Percentiles rank a stretch among this genome's conserved stretches.
Conservation (phyloP, 92 coral and sea anemone species). For the Pocillopora meandrina region DNA sequence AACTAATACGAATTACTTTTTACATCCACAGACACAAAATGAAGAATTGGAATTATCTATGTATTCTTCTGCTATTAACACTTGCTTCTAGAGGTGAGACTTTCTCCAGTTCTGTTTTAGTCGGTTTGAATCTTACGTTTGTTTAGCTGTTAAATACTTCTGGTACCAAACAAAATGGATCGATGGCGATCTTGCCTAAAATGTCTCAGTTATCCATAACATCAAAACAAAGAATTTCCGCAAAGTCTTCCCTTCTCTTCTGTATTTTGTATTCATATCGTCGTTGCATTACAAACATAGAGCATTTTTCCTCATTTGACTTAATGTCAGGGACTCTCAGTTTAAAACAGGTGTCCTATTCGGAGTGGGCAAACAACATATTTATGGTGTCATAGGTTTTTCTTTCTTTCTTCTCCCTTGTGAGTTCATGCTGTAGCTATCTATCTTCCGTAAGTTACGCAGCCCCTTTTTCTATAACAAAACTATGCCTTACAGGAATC, state of each 20-base stretch:
- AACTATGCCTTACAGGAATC: not conserved
- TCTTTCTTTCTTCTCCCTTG: not conserved
- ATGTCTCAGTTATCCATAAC: not conserved
- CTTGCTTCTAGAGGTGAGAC: slow-evolving; percentile 44
- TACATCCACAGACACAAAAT: slow-evolving; percentile 26
- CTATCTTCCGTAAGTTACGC: not conserved
- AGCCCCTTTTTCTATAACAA: not conserved
- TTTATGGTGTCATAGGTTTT: not conserved
- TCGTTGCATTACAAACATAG: not conserved
- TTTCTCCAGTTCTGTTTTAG: not conserved
- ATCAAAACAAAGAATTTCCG: not conserved
- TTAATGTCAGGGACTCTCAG: not conserved
- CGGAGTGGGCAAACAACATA: slow-evolving; percentile 4
- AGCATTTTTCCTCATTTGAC: not conserved
- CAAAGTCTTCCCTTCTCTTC: not conserved
- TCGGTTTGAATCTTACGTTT: not conserved
- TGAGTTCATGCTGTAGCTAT: not conserved
- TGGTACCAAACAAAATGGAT: not conserved
- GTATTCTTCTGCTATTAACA: slow-evolving; percentile 19
- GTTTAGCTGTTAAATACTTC: not conserved
- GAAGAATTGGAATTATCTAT: slow-evolving; percentile 37
- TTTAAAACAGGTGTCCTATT: slow-evolving; percentile 19
- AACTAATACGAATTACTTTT: not conserved
- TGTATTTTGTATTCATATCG: not conserved
- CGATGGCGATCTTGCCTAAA: not conserved